phyloP scores from a whole-genome alignment of 2,797 vertebrate species.

The Meriones psammophilus region DNA sequence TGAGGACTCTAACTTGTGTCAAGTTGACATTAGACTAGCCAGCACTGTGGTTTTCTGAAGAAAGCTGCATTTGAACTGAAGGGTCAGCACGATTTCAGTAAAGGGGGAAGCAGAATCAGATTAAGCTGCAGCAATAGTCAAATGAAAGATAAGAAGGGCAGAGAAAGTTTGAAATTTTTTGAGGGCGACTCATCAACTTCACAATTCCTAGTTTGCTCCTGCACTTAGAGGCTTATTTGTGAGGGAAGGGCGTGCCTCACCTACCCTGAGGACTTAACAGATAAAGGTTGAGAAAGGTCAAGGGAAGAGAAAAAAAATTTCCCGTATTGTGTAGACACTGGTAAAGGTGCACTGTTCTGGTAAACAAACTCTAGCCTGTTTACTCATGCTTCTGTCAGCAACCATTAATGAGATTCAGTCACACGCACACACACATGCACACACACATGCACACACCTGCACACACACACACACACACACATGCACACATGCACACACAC shows the following conservation, averaged over 20 bases:
- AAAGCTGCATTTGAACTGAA: background rate
- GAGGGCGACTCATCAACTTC: background rate
- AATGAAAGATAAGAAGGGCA: background rate
- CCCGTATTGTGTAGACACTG: background rate
- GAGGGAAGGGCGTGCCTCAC: background rate
- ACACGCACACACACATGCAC: background rate
- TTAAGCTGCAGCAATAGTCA: background rate
- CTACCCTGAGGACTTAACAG: background rate
- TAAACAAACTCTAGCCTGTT: too few species aligned
- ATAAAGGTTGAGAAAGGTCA: background rate
- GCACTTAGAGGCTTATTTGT: conserved; percentile 6
- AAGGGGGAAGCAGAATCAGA: background rate
- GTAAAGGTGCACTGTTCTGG: background rate
- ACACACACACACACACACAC: background rate
- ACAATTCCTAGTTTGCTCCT: background rate
- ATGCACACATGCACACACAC: background rate
- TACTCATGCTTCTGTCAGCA: background rate
- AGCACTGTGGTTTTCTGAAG: background rate
- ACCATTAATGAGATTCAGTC: background rate
- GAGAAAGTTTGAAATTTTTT: background rate
- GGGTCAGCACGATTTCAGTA: background rate
- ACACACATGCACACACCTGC: background rate
- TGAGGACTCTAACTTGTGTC: background rate
- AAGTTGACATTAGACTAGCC: background rate
- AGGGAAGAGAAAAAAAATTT: background rate